Evolutionary conservation across 1,140 invertebrate species (phyloP), one percentile per base, ranked within the genome.

Genomic region (Argopecten irradians): DNA sequence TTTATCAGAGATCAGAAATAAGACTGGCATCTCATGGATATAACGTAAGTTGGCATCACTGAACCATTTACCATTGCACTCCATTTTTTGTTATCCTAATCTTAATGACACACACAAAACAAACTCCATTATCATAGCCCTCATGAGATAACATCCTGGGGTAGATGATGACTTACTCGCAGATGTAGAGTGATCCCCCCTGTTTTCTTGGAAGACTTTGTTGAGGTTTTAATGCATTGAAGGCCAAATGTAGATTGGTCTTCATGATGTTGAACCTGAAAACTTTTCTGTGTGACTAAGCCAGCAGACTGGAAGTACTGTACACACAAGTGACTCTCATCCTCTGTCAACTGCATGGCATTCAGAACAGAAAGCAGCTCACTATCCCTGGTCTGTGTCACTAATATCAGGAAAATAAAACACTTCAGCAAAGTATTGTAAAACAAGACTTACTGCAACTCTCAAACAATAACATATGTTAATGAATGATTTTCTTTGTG

Each of bases 251-350:
- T 5, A 71, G 55, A 71, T 11, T 71, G 55, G 16, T 71, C 55
- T 28, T 71, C 55, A 71, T n/a, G 5, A n/a, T n/a, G 55, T 1
- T 2, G 55, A n/a, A 71, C 55, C 22, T 71, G 55, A n/a, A 71
- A 71, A 71, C 55, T 71, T n/a, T 71, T n/a, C 33, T 39, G 34
- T 34, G 83, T 84, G 11, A 84, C 32, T 7, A 84, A 2, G 16
- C 83, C 83, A 16, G 36, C 32, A 28, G 83, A 35, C 83, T 22
- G 32, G 83, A 84, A 7, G 22, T 71, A 84, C 36, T 84, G 83
- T 19, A 84, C 14, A 84, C 83, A 34, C 83, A 84, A 39, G 34
- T 84, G 83, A 84, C 83, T 84, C 83, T 84, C 83, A 84, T 84
- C 83, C 33, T 84, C 83, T 1, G 36, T 84, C 0, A 34, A 19